These are phyloP conservation scores for Pheosia tremula DNA, from an alignment of 2,888 invertebrate species.

Conservation along the genomic window DNA sequence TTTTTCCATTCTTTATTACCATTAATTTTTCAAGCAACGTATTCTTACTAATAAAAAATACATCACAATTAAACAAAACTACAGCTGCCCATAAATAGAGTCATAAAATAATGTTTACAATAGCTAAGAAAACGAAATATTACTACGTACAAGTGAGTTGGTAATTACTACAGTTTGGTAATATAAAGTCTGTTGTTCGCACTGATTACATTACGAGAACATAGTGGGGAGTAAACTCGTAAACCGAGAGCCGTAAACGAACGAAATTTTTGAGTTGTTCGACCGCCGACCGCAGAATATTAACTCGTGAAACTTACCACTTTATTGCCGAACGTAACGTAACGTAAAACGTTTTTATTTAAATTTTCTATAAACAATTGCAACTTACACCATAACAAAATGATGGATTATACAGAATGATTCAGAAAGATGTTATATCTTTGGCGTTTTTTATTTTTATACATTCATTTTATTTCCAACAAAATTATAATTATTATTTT, in stretches of 20 bases:
- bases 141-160: conserved; percentile 10
- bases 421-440: no score
- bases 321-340: conserved; percentile 38
- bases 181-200: conserved; percentile 25
- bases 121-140: no score
- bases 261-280: conserved; percentile 54
- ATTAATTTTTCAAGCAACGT: no score
- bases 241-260: conserved; percentile 50
- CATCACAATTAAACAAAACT: background rate
- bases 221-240: conserved; percentile 40
- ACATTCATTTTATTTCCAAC: no score
- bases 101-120: conserved; percentile 29
- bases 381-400: background rate
- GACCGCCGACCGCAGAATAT: conserved; percentile 55
- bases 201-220: conserved; percentile 28
- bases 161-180: conserved; percentile 39
- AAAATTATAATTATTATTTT: no score
- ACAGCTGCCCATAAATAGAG: conserved; percentile 5
- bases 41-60: background rate
- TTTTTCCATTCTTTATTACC: background rate
- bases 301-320: conserved; percentile 41
- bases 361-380: conserved; percentile 34
- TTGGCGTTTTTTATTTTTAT: no score
- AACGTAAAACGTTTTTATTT: conserved; percentile 47
- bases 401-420: background rate